Base-by-base conservation (phyloP, 2,113 vertebrate genomes). In the Campylomormyrus tamandua region DNA sequence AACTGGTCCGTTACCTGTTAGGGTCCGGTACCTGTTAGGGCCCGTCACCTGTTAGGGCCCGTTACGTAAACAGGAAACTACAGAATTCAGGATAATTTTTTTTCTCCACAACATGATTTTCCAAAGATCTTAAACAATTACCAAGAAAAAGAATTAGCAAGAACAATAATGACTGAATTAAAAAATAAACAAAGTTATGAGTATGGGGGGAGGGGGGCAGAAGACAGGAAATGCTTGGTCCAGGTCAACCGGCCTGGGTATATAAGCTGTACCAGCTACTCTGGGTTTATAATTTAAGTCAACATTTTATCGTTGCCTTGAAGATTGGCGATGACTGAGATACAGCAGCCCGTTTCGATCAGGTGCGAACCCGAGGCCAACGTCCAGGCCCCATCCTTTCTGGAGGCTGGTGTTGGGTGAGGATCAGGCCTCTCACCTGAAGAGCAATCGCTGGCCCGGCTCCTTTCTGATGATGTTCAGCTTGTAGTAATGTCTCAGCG, bases 401-500 rank as follows among this genome's bases (percentile, higher is more conserved):
- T 31, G 27, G 10, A 27, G n/a, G 27, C n/a, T 1, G 27, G 1
- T 31, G 62, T 11, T 4, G n/a, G n/a, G 62, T 3, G 3, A 21
- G 24, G 8, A 10, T 48, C 83, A 84, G 17, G 45, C 42, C 9
- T 56, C 7, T 52, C 31, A 96, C 96, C 96, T 96, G 95, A 96
- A 96, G 15, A 96, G 92, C 45, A 99, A 97, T 95, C 98, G 97
- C 94, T 99, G 98, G 92, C 98, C 98, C 0, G 98, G 98, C 92
- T 99, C 98, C 93, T 99, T 99, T 94, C 97, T 97, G 96, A 99
- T 99, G 92, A 99, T 99, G 96, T 99, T 99, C 92, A 99, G 96
- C 95, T 99, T 99, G 96, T 99, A 99, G 97, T 99, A 99, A 96
- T 99, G 98, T 96, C 98, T 98, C 94, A 99, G 97, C 92, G 98